Evolutionary conservation across 1,140 invertebrate species (phyloP).

Genomic region (Ostrea edulis): DNA sequence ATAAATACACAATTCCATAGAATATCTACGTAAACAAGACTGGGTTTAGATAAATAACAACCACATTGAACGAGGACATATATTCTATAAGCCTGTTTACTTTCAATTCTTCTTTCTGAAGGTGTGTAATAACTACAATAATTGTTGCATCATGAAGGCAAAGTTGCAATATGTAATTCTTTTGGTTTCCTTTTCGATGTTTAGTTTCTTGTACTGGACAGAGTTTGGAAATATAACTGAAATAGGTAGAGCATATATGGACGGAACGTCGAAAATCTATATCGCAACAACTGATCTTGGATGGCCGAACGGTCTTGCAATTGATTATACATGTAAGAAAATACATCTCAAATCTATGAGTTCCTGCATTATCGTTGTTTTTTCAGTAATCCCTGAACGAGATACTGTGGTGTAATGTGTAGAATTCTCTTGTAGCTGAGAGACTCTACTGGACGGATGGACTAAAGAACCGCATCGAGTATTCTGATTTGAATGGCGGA

Average conservation of each 20-base stretch:
- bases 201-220: constrained; percentile 31
- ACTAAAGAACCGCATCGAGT: neutral
- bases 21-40: too few relatives aligned
- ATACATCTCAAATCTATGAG: neutral
- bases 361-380: neutral
- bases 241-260: constrained; percentile 31
- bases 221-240: constrained; percentile 10
- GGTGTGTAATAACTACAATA: too few relatives aligned
- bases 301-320: constrained; percentile 19
- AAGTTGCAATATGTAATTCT: neutral
- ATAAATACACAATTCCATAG: too few relatives aligned
- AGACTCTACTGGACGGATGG: constrained; percentile 26
- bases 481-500: neutral
- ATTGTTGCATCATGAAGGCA: neutral
- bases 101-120: too few relatives aligned
- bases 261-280: neutral
- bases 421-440: neutral
- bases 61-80: too few relatives aligned
- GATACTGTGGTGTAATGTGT: neutral
- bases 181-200: neutral
- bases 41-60: too few relatives aligned
- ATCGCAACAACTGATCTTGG: neutral
- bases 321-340: constrained; percentile 29
- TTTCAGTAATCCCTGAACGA: too few relatives aligned
- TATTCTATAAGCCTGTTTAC: too few relatives aligned